Base-by-base conservation (phyloP, 2,797 vertebrate species). In the Agapornis canus region DNA sequence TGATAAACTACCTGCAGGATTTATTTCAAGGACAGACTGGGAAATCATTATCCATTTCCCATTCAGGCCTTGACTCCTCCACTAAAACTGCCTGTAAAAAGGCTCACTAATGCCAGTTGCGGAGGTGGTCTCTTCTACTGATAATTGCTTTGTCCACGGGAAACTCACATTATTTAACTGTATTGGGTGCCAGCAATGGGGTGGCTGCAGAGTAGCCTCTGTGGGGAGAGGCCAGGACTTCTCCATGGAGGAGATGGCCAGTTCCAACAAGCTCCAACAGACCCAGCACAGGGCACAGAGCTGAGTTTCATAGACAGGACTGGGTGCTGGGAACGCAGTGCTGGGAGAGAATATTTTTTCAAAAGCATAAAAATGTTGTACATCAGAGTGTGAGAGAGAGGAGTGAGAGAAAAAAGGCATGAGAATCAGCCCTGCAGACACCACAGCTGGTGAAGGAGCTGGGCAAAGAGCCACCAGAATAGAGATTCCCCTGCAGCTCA, bases 201-300 rank as follows among this genome's bases (percentile, higher is more conserved):
- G 8, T 8, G 6, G 13, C 45, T 57, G 22, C 8, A n/a, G 11
- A 5, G 3, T 2, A 1, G 1, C 13, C 19, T 76, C 6, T 60
- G 18, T 43, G 25, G 29, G 5, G 3, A 22, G 18, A 48, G 8
- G 18, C 6, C 2, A 2, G 10, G 5, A 9, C 7, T 79, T 18
- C 3, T 42, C 25, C 2, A 1, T 39, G 10, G 9, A 2, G 4
- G 13, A 59, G 48, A 45, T 7, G 39, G 35, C 3, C 2, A 0
- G 1, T 9, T 91, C 35, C 6, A 7, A 6, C 14, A 1, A 0
- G 32, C 10, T 66, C 43, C 26, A 60, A 4, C 3, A 6, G 11
- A 52, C 5, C 1, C 14, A 22, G 9, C 2, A 2, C 5, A 39
- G 20, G 23, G 23, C 9, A 47, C 1, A 1, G 22, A 35, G 7